Conservation (phyloP, 2,888 invertebrate species). For the Peribatodes rhomboidaria region DNA sequence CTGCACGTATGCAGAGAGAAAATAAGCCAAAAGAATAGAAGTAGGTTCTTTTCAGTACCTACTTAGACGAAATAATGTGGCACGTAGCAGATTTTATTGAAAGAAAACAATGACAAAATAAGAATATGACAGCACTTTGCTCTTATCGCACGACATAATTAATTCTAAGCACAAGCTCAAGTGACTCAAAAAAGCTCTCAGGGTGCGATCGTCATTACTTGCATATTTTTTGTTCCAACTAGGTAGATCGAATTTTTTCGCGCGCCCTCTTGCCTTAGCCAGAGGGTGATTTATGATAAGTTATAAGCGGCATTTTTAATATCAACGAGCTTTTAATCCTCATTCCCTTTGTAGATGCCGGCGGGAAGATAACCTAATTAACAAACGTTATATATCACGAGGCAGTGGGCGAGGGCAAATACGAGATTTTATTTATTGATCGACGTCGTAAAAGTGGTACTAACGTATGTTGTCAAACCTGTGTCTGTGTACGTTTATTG, state of each 20-base stretch:
- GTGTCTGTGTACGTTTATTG: constrained; percentile 16
- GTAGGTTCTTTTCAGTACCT: too few species aligned
- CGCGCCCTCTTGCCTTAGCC: constrained; percentile 77
- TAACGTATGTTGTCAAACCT: constrained; percentile 31
- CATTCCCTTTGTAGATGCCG: constrained; percentile 81
- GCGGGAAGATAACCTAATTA: constrained; percentile 83
- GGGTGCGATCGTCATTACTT: constrained; percentile 82
- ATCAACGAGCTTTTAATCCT: constrained; percentile 80
- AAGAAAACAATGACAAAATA: constrained; percentile 43
- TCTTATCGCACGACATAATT: constrained; percentile 66
- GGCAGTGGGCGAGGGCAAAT: constrained; percentile 70
- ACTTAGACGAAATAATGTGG: not conserved
- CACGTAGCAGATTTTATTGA: not conserved
- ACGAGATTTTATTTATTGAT: constrained; percentile 76
- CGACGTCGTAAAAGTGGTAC: constrained; percentile 19
- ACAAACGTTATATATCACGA: constrained; percentile 82
- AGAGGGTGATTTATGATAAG: constrained; percentile 84
- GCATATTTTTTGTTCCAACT: constrained; percentile 82
- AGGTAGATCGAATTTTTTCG: constrained; percentile 74
- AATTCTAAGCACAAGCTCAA: constrained; percentile 76
- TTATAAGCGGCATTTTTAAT: constrained; percentile 83
- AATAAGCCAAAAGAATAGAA: too few species aligned
- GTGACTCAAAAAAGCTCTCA: constrained; percentile 83
- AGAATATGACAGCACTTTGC: constrained; percentile 42
- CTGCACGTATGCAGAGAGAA: too few species aligned